Conservation (phyloP, 2,797 vertebrate species). For the Acanthopagrus latus region DNA sequence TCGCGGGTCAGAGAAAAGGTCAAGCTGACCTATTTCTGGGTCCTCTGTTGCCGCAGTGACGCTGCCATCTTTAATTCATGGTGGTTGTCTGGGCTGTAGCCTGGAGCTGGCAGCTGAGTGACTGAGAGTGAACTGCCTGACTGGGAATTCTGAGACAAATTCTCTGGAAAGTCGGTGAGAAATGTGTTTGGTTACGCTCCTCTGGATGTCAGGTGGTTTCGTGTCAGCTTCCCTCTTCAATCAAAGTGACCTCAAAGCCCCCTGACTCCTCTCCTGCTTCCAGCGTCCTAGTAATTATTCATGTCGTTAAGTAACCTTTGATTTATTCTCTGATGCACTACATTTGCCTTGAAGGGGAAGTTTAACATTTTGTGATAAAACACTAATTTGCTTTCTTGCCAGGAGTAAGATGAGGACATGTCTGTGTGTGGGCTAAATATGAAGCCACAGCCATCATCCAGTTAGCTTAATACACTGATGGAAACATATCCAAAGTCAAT, state of each 20-base stretch:
- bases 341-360: conserved; percentile 1
- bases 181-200: conserved; percentile 59
- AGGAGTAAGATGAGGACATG: neutral
- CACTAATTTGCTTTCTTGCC: neutral
- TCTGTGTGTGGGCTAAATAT: neutral
- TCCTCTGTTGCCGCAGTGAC: conserved; percentile 59
- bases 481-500: neutral
- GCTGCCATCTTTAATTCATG: conserved; percentile 83
- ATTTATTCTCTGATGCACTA: conserved; percentile 28
- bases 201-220: conserved; percentile 62
- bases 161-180: conserved; percentile 44
- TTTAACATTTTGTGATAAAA: neutral
- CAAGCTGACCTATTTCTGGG: conserved; percentile 77
- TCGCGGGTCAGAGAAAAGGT: conserved; percentile 76
- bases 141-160: conserved; percentile 59
- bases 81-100: conserved; percentile 70
- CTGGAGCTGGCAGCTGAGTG: conserved; percentile 71
- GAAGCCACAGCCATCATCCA: neutral
- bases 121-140: conserved; percentile 67
- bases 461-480: neutral
- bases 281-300: conserved; percentile 50
- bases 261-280: conserved; percentile 8
- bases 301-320: conserved; percentile 20
- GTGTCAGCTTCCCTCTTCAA: conserved; percentile 47
- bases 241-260: conserved; percentile 46